These are phyloP conservation scores for Marmota flaviventris DNA, from an alignment of 2,113 vertebrate species.

Conservation along the genomic window DNA sequence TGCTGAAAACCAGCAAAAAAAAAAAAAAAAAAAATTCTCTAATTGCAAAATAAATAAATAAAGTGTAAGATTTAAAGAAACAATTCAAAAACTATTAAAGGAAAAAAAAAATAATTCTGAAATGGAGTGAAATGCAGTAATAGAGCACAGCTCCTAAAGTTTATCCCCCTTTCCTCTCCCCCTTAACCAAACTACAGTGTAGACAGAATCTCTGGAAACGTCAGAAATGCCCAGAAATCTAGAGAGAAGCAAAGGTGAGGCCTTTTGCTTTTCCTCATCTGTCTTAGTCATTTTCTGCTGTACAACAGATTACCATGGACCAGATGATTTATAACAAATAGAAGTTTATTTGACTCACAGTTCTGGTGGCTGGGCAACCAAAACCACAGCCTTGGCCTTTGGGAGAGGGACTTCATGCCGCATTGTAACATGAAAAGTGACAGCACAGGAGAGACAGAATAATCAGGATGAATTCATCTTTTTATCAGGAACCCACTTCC, in stretches of 20 bases:
- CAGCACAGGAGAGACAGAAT: not conserved
- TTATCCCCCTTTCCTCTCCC: not conserved
- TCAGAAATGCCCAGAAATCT: not conserved
- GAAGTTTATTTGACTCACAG: not conserved
- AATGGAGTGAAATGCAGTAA: not conserved
- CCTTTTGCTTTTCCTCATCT: not conserved
- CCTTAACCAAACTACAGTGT: not conserved
- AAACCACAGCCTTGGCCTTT: not conserved
- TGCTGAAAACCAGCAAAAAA: not conserved
- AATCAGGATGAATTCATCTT: not conserved
- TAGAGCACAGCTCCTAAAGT: not conserved
- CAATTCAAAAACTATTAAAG: not conserved
- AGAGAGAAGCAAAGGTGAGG: not conserved
- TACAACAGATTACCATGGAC: not conserved
- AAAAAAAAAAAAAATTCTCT: not conserved
- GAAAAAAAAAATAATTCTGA: not conserved
- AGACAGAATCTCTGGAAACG: not conserved
- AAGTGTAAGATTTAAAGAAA: not conserved
- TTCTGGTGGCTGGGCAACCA: not conserved
- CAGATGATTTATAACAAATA: not conserved
- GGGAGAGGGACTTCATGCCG: not conserved
- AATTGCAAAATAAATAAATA: not conserved
- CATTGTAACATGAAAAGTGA: not conserved
- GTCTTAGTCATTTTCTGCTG: not conserved
- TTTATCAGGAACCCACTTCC: not conserved